These are phyloP conservation scores for Melopsittacus undulatus DNA, from an alignment of 2,797 vertebrate species.

Conservation along the genomic window DNA sequence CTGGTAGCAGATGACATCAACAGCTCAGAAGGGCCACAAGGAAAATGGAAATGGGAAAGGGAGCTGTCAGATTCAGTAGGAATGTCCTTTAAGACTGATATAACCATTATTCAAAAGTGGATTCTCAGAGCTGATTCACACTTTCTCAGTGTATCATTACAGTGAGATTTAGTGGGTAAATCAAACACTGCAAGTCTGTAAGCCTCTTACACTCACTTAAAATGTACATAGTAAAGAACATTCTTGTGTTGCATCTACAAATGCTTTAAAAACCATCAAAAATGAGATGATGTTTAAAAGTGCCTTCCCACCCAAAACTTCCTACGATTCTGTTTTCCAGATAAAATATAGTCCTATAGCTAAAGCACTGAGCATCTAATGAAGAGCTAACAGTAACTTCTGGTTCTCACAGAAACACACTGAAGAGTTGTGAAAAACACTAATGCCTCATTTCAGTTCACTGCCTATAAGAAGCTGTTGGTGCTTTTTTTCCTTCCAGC, in stretches of 20 bases:
- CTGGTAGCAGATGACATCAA: background rate
- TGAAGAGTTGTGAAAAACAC: background rate
- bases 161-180: background rate
- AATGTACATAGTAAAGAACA: background rate
- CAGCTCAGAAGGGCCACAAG: rapidly evolving
- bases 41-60: background rate
- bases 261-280: background rate
- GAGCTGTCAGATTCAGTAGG: background rate
- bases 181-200: background rate
- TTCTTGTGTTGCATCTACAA: background rate
- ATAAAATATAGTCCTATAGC: background rate
- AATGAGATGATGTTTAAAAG: background rate
- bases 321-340: background rate
- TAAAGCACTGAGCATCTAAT: background rate
- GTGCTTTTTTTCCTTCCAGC: background rate
- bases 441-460: background rate
- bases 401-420: background rate
- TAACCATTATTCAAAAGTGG: background rate
- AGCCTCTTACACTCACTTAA: background rate
- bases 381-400: background rate
- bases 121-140: background rate
- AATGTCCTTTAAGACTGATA: background rate
- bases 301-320: background rate
- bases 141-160: background rate
- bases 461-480: background rate